Evolutionary conservation across 1,140 invertebrate species (phyloP), one percentile per base, ranked within the genome.

Genomic region (Polypedilum vanderplanki): DNA sequence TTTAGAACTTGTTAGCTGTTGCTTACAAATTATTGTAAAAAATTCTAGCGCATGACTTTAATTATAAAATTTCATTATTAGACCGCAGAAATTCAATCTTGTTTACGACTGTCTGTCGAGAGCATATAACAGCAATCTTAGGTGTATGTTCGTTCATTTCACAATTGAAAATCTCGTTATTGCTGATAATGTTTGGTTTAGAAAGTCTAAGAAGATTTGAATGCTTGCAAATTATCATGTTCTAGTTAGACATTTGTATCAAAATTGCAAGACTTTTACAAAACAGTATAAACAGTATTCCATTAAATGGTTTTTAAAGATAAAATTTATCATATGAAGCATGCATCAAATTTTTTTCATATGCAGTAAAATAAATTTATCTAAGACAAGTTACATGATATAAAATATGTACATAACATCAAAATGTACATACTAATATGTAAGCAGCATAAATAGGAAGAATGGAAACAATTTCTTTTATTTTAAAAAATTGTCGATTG

Each of bases 151-250:
- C 41, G 15, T 46, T 46, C 9, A 46, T 10, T 46, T 46, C 41
- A 8, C n/a, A n/a, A n/a, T n/a, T n/a, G n/a, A 46, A 2, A 46
- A 3, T 46, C 1, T 46, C 15, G 41, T 10, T 8, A 7, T 46
- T 46, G 41, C 41, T 46, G 41, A 10, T 46, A 46, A 46, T 46
- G 41, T 46, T 46, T 46, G 41, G 41, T 46, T 46, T 46, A 46
- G 41, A 46, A 46, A 46, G 41, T 46, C 9, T 46, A 46, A 10
- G 41, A 10, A 10, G 41, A 46, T 15, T 46, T 8, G 15, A 15
- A 46, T 46, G 15, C 41, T 15, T 15, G 41, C 41, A 46, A 46
- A 46, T 46, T 46, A 15, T 15, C 41, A 15, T 10, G 41, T 46
- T 46, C 41, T 46, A 46, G 41, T 46, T 46, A 46, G 9, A 46